Base-by-base conservation (phyloP, 2,113 vertebrate species). In the Strix uralensis region DNA sequence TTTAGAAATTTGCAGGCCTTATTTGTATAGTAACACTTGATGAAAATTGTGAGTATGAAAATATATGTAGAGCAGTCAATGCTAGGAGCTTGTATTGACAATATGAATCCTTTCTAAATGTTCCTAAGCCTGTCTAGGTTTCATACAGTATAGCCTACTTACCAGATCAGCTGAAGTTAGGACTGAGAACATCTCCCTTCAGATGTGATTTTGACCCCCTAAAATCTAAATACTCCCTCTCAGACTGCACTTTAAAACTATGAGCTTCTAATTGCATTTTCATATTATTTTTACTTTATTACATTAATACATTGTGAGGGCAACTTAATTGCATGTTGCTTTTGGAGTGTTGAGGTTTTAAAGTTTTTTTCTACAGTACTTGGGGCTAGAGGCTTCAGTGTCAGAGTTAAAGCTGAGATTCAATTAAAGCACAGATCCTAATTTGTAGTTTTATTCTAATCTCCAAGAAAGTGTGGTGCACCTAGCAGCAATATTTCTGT, bases 301-400 rank as follows among this genome's bases (percentile, higher is more conserved):
- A 7, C 4, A 0, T 57, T 52, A 38, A 9, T 36, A 5, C 38
- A 5, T 51, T 1, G 0, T 32, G 52, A 32, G 6, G 47, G 10
- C 29, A 23, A 15, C 12, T 85, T 46, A 57, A 4, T 51, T 83
- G 63, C 11, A 3, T 22, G n/a, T 27, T 84, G 30, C 18, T 11
- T 81, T 90, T 70, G 67, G 49, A 66, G 23, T 30, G 18, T 1
- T 38, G 62, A 27, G 3, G 3, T 36, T 81, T 46, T 21, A 6
- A 61, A 49, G 8, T 15, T 29, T 65, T 69, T 71, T 84, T 81
- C 42, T 51, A 0, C 14, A 30, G 21, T 62, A 57, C 10, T 22
- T 67, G 57, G 40, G 49, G 18, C 25, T 36, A 25, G 65, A 84
- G 36, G 32, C 13, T 86, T 62, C 32, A 74, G 34, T 69, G 40